Conservation (phyloP, 2,113 vertebrate species). For the Narcine bancroftii region DNA sequence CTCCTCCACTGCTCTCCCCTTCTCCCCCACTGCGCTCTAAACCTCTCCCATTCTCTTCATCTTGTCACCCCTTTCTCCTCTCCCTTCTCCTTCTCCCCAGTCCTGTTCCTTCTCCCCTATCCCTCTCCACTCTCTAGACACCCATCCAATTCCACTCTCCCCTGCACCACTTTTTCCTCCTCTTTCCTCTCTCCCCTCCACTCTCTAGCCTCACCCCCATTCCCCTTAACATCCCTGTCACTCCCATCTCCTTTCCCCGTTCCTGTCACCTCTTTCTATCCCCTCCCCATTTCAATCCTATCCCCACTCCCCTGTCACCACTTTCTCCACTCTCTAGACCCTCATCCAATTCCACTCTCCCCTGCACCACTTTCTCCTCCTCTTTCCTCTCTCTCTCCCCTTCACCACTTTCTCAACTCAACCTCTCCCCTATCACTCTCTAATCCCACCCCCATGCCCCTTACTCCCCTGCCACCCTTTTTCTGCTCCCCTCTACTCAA, state of each 20-base stretch:
- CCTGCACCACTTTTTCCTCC: background rate
- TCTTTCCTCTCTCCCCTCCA: background rate
- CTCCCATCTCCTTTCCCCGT: background rate
- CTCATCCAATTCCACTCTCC: background rate
- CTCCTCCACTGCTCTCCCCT: background rate
- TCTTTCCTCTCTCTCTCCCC: slow-evolving; percentile 36
- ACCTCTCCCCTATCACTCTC: background rate
- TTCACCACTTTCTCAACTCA: background rate
- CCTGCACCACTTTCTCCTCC: slow-evolving; percentile 33
- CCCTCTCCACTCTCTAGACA: too few relatives aligned
- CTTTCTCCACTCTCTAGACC: too few relatives aligned
- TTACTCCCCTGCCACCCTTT: background rate
- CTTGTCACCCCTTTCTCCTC: too few relatives aligned
- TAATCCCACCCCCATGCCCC: too few relatives aligned
- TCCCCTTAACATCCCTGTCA: background rate
- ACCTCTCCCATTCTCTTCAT: too few relatives aligned
- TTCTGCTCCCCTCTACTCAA: too few relatives aligned
- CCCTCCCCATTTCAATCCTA: too few relatives aligned
- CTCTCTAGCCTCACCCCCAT: background rate
- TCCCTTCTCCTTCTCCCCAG: too few relatives aligned
- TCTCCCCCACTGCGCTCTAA: background rate
- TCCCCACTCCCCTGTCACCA: too few relatives aligned
- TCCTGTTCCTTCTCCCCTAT: too few relatives aligned
- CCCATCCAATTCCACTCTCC: background rate
- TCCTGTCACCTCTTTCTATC: background rate